Conservation (phyloP, 2,888 invertebrate genomes). For the Xanthorhoe spadicearia region DNA sequence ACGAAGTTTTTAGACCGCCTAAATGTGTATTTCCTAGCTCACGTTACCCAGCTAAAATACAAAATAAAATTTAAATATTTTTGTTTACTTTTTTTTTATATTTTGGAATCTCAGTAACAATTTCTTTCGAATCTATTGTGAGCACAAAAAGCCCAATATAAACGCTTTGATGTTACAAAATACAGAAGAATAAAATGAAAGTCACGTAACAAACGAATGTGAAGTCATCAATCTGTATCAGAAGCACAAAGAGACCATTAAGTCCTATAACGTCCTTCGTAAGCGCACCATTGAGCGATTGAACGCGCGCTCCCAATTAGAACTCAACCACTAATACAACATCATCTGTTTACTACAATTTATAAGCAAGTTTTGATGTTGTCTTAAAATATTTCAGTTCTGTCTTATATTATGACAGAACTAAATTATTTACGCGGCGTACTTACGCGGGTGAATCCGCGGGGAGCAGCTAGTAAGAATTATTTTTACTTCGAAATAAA, state of each 20-base stretch:
- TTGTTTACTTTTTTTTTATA: no score
- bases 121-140: neutral
- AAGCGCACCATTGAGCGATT: conserved; percentile 24
- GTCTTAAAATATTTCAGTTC: neutral
- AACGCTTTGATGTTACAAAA: conserved; percentile 2
- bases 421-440: no score
- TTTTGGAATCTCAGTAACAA: no score
- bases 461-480: no score
- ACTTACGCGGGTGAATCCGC: no score
- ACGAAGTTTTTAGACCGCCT: no score
- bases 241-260: conserved; percentile 38
- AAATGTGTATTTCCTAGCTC: no score
- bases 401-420: no score
- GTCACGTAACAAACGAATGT: conserved; percentile 36
- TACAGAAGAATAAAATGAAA: conserved; percentile 29
- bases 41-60: no score
- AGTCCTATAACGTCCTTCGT: conserved; percentile 32
- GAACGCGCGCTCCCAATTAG: conserved; percentile 12
- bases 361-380: neutral
- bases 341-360: neutral
- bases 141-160: neutral
- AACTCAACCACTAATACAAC: conserved; percentile 8
- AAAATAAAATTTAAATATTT: no score
- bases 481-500: no score
- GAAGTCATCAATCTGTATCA: conserved; percentile 42